Conservation (phyloP, 1,140 invertebrate species). For the Drosophila nigrodunni region DNA sequence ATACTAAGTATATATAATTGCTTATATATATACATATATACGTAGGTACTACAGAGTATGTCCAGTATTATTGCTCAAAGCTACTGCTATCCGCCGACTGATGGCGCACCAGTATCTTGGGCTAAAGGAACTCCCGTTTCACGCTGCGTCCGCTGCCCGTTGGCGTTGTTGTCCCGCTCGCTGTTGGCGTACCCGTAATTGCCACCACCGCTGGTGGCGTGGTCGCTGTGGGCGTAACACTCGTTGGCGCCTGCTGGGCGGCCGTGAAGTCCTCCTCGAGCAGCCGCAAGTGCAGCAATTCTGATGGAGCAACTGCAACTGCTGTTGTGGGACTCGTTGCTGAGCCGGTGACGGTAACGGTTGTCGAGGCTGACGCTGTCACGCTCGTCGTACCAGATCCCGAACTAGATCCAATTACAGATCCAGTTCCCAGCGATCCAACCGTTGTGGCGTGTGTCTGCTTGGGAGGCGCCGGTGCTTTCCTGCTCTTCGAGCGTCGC, state of each 20-base stretch:
- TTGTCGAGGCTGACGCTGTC: conserved; percentile 64
- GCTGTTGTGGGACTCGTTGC: conserved; percentile 15
- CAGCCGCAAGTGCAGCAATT: conserved; percentile 73
- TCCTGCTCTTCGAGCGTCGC: conserved; percentile 89
- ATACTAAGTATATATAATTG: background rate
- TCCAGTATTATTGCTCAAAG: conserved; percentile 58
- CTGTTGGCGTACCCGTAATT: conserved; percentile 37
- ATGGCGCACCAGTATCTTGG: conserved; percentile 76
- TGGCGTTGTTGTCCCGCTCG: conserved; percentile 55
- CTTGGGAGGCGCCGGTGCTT: conserved; percentile 87
- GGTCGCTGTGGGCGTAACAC: conserved; percentile 32
- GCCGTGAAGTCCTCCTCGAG: conserved; percentile 78
- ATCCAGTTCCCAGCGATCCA: conserved; percentile 48
- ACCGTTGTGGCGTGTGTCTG: conserved; percentile 72
- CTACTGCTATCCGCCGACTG: conserved; percentile 68
- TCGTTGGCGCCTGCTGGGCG: conserved; percentile 31
- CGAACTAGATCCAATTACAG: conserved; percentile 63
- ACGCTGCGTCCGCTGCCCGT: conserved; percentile 59
- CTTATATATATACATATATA: too few relatives aligned
- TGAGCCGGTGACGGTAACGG: background rate
- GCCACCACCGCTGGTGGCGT: conserved; percentile 30
- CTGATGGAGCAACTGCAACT: conserved; percentile 17
- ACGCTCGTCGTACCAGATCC: conserved; percentile 72
- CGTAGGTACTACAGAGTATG: background rate
- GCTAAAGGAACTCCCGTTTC: conserved; percentile 84